Evolutionary conservation across 2,888 invertebrate genomes (phyloP), one percentile per base, ranked within the genome.

Genomic region (Pseudolycoriella hygida): DNA sequence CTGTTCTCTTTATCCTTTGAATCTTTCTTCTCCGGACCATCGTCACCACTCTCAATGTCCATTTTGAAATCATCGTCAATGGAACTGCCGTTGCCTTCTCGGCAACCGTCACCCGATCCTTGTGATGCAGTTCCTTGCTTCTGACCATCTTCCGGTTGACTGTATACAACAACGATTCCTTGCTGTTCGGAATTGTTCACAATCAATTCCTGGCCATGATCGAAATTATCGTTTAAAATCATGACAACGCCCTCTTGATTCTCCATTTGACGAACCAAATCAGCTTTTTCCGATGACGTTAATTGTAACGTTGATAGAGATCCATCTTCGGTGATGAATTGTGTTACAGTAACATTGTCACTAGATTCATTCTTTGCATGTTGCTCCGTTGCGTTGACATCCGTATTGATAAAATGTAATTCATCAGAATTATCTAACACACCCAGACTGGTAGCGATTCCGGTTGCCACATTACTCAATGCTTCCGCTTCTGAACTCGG

Each of bases 401-500:
- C 44, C 17, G 19, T 25, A 32, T 45, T 37, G 34, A 19, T 45
- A n/a, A 37, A 32, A 40, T 48, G 50, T 39, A 50, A 46, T 34
- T 49, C 44, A 17, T 49, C 45, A 12, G 49, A 44, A 40, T 60
- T 59, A 53, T 67, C 68, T n/a, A 67, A 70, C 43, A 75, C 60
- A 17, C 70, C 68, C 8, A 74, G 57, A 46, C 73, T 72, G 1
- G 74, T 67, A 0, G 72, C 71, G 47, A 76, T 70, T 1, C 72
- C 72, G 39, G 69, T 68, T 1, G 72, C 70, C 1, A 74, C 72
- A 50, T 70, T 69, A 44, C 64, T 68, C 44, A 74, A 57, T 2
- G 70, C 69, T 55, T 72, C 73, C 1, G 70, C 68, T 55, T 73
- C 73, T 0, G 72, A 68, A 40, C 70, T 69, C 2, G 68, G 67